Evolutionary conservation across 2,888 invertebrate genomes (phyloP).

Genomic region (Cryptus armator): DNA sequence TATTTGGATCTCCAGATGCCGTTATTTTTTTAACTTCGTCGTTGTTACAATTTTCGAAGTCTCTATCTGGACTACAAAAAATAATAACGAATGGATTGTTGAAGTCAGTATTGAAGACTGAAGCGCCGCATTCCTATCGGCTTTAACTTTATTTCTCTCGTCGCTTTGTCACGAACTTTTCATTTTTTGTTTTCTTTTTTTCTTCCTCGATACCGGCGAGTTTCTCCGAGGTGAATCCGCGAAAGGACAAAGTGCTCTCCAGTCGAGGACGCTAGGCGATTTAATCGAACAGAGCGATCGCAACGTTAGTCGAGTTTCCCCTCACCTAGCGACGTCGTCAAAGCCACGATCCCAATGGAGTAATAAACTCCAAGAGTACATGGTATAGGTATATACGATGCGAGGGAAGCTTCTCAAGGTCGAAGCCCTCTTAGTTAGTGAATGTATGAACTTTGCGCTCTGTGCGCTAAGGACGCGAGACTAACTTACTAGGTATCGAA

Average conservation of each 20-base stretch:
- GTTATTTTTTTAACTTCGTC: neutral
- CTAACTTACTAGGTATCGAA: conserved; percentile 28
- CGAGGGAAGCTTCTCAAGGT: conserved; percentile 47
- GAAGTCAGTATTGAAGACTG: neutral
- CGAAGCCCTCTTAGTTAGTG: conserved; percentile 48
- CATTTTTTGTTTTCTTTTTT: conserved; percentile 11
- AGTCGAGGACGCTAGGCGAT: conserved; percentile 20
- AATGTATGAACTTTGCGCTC: conserved; percentile 23
- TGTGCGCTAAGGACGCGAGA: conserved; percentile 28
- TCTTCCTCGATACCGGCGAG: conserved; percentile 1
- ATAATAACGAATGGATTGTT: neutral
- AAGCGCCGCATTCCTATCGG: neutral
- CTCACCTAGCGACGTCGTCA: conserved; percentile 27
- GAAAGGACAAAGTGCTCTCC: conserved; percentile 41
- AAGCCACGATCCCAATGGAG: conserved; percentile 50
- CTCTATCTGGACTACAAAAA: neutral
- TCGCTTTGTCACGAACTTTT: neutral
- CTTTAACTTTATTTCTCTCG: conserved; percentile 18
- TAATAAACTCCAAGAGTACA: conserved; percentile 52
- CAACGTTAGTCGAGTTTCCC: conserved; percentile 32
- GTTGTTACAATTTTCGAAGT: neutral
- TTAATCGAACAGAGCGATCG: conserved; percentile 58
- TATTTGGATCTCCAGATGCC: neutral
- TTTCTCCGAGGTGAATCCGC: conserved; percentile 18
- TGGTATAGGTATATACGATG: neutral